These are phyloP conservation scores for Griposia aprilina DNA, from an alignment of 2,888 invertebrate genomes.

Conservation along the genomic window DNA sequence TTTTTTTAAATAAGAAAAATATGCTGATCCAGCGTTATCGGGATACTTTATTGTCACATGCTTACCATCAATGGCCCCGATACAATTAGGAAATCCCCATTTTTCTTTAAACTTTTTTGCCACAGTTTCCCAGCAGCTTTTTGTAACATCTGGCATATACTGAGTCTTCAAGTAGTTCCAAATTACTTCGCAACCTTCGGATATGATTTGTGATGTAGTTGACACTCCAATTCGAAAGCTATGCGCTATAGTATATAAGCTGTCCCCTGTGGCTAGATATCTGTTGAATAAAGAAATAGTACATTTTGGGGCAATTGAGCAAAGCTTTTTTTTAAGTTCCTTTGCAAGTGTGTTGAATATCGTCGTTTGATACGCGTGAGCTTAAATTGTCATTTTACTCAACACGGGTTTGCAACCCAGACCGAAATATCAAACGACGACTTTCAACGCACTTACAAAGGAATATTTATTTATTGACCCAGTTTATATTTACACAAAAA, in stretches of 20 bases:
- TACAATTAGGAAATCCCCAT: background rate
- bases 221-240: background rate
- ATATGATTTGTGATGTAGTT: background rate
- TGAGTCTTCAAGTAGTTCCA: background rate
- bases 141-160: background rate
- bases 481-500: no score
- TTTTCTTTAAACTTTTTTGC: background rate
- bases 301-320: no score
- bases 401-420: no score
- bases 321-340: no score
- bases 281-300: no score
- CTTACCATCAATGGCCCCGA: slow-evolving; percentile 1
- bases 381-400: no score
- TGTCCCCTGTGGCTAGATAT: background rate
- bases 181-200: background rate
- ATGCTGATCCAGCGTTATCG: background rate
- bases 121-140: background rate
- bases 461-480: no score
- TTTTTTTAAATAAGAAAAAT: slow-evolving; percentile 1
- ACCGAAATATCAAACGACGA: no score
- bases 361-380: no score
- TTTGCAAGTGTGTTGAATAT: no score
- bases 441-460: no score
- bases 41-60: background rate
- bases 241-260: background rate